phyloP scores from a whole-genome alignment of 2,797 vertebrate species.

The Melopsittacus undulatus region DNA sequence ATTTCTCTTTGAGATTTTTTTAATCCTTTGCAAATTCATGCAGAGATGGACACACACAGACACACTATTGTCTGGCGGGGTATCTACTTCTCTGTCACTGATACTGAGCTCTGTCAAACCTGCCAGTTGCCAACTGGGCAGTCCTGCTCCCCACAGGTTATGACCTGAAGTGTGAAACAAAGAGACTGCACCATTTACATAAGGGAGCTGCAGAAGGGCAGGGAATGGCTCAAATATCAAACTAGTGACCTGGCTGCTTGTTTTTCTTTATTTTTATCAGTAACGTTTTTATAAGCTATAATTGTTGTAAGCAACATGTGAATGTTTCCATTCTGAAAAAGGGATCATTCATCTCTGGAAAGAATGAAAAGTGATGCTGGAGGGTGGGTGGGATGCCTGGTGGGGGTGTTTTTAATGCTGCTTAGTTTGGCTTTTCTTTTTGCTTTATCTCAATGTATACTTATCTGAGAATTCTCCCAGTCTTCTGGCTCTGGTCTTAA shows the following conservation, averaged over 20 bases:
- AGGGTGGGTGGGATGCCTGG: neutral
- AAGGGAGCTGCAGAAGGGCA: neutral
- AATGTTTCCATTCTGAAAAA: neutral
- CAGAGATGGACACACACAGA: neutral
- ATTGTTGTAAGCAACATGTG: neutral
- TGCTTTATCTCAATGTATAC: neutral
- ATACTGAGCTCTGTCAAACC: neutral
- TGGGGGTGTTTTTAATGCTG: neutral
- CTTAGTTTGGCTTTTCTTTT: neutral
- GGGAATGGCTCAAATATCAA: neutral
- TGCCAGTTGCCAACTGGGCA: neutral
- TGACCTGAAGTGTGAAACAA: neutral
- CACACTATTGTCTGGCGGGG: fast-evolving
- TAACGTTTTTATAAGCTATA: neutral
- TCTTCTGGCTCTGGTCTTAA: neutral
- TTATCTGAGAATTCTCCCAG: neutral
- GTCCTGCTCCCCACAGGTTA: neutral
- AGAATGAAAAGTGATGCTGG: neutral
- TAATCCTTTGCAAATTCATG: neutral
- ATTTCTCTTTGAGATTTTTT: neutral
- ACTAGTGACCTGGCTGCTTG: neutral
- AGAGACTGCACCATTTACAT: neutral
- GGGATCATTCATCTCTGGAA: neutral
- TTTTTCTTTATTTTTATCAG: neutral
- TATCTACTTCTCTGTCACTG: neutral